Conservation (phyloP, 1,140 invertebrate genomes). For the Aphelinus atriplicis region DNA sequence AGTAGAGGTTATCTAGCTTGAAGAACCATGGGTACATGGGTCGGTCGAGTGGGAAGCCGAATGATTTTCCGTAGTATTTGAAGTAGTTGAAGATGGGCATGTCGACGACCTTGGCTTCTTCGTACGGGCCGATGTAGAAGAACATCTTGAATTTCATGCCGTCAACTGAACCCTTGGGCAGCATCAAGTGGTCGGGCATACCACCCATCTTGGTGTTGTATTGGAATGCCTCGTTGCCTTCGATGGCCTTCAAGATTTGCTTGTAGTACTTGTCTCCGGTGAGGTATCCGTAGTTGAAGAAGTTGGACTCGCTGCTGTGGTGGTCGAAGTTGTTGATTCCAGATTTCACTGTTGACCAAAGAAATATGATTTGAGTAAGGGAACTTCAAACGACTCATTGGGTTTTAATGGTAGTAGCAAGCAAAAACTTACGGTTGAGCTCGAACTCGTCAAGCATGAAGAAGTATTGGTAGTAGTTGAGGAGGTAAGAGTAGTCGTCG, state of each 20-base stretch:
- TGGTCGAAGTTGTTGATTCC: slow-evolving; percentile 60
- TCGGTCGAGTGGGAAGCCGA: slow-evolving; percentile 77
- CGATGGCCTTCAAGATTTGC: slow-evolving; percentile 52
- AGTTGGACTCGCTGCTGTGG: slow-evolving; percentile 58
- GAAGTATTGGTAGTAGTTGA: slow-evolving; percentile 60
- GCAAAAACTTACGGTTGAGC: slow-evolving; percentile 54
- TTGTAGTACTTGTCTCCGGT: slow-evolving; percentile 52
- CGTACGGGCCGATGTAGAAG: slow-evolving; percentile 72
- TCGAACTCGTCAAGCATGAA: slow-evolving; percentile 65
- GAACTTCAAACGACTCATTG: slow-evolving; percentile 65
- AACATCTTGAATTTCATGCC: slow-evolving; percentile 74
- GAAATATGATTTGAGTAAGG: slow-evolving; percentile 48
- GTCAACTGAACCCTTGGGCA: slow-evolving; percentile 74
- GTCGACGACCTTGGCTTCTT: slow-evolving; percentile 47
- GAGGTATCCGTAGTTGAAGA: slow-evolving; percentile 48
- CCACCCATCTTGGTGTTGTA: slow-evolving; percentile 59
- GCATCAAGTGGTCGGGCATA: slow-evolving; percentile 71
- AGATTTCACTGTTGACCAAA: slow-evolving; percentile 57
- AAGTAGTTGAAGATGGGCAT: slow-evolving; percentile 54
- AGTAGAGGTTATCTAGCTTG: slow-evolving; percentile 73
- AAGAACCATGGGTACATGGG: slow-evolving; percentile 68
- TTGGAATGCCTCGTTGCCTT: slow-evolving; percentile 46
- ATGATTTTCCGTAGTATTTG: slow-evolving; percentile 60
- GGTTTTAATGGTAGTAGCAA: not conserved
- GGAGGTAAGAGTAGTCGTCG: slow-evolving; percentile 69